Percentiles rank a stretch among this genome's conserved stretches.
phyloP scores from a whole-genome alignment of 2,113 vertebrate species.

The Cacatua alba region DNA sequence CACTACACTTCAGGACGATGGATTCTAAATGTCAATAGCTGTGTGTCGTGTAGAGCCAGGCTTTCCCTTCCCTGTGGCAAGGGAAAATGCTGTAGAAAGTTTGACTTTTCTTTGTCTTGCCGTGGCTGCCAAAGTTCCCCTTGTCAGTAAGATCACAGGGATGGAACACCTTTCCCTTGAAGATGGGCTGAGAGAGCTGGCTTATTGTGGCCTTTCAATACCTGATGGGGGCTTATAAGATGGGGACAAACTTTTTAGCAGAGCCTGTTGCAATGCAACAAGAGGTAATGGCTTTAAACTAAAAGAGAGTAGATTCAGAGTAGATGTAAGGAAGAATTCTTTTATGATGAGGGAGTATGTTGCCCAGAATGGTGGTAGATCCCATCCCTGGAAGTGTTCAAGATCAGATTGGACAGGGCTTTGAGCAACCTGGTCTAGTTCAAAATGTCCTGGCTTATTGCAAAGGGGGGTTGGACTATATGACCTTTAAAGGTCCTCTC shows the following conservation, averaged over 20 bases:
- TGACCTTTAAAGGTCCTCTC: not conserved
- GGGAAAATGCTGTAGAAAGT: not conserved
- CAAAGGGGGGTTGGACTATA: not conserved
- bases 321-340: not conserved
- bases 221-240: not conserved
- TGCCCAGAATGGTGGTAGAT: not conserved
- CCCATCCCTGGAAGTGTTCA: not conserved
- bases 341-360: not conserved
- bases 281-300: not conserved
- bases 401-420: not conserved
- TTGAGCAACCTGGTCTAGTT: not conserved
- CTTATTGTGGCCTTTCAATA: not conserved
- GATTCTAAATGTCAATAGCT: not conserved
- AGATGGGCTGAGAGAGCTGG: not conserved
- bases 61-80: not conserved
- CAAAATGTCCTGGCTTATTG: not conserved
- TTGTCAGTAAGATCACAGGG: not conserved
- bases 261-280: not conserved
- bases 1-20: not conserved
- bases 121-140: not conserved
- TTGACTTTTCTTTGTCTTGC: not conserved
- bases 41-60: not conserved
- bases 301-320: accelerated
- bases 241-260: not conserved
- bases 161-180: accelerated